Percentiles rank a stretch among this genome's conserved stretches.
Evolutionary conservation across 2,888 invertebrate genomes (phyloP).

Genomic region (Aradus depressus): DNA sequence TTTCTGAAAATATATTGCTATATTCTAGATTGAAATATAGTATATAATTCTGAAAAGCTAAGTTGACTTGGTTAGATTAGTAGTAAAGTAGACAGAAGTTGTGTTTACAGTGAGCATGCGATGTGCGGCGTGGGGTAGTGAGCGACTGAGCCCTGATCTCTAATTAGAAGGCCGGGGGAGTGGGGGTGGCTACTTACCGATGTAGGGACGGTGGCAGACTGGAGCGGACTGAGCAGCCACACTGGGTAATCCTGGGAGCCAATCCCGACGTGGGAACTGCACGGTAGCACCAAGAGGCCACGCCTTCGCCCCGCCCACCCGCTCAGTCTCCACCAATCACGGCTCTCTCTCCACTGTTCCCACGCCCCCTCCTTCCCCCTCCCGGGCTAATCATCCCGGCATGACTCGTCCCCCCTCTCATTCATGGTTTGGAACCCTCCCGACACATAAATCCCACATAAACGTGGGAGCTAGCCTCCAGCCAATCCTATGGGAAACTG

Average conservation of each 20-base stretch:
- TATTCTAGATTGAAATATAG: too few relatives aligned
- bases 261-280: slow-evolving; percentile 48
- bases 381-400: background rate
- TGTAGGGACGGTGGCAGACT: slow-evolving; percentile 11
- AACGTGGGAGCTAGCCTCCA: too few relatives aligned
- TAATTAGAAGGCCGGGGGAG: slow-evolving; percentile 29
- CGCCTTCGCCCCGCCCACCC: slow-evolving; percentile 35
- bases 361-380: slow-evolving; percentile 4
- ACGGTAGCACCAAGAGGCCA: slow-evolving; percentile 46
- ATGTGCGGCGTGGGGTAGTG: too few relatives aligned
- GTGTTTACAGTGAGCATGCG: too few relatives aligned
- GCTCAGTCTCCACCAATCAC: slow-evolving; percentile 29
- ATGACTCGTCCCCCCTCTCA: slow-evolving; percentile 1
- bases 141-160: slow-evolving; percentile 48
- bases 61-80: too few relatives aligned
- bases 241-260: slow-evolving; percentile 25
- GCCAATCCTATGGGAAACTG: too few relatives aligned
- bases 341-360: background rate
- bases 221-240: slow-evolving; percentile 6
- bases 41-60: too few relatives aligned
- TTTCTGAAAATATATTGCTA: too few relatives aligned
- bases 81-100: too few relatives aligned
- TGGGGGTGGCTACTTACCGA: slow-evolving; percentile 10
- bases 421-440: too few relatives aligned
- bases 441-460: too few relatives aligned